These are phyloP conservation scores for Gibbula magus DNA, from an alignment of 2,888 invertebrate species.

Conservation along the genomic window DNA sequence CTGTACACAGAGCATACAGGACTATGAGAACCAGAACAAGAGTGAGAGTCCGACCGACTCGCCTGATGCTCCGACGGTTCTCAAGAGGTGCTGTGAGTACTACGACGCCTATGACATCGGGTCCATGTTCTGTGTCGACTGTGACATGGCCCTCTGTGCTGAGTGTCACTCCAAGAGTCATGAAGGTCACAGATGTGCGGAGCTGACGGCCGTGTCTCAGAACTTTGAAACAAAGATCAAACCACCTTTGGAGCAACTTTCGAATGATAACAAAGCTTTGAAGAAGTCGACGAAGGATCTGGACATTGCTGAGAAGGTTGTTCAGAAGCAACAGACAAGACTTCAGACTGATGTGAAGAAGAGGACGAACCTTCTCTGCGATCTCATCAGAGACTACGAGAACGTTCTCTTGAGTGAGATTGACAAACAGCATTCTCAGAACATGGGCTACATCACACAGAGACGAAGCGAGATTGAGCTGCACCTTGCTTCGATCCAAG, in stretches of 20 bases:
- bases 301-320: conserved; percentile 47
- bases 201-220: conserved; percentile 61
- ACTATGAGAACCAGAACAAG: conserved; percentile 42
- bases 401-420: conserved; percentile 58
- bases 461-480: conserved; percentile 50
- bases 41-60: conserved; percentile 39
- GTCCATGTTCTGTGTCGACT: conserved; percentile 64
- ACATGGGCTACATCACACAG: conserved; percentile 51
- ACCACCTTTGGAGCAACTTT: conserved; percentile 50
- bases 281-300: conserved; percentile 47
- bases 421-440: conserved; percentile 53
- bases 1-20: conserved; percentile 51
- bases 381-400: conserved; percentile 62
- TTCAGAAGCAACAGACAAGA: conserved; percentile 50
- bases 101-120: conserved; percentile 66
- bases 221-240: conserved; percentile 65
- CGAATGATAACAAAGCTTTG: conserved; percentile 49
- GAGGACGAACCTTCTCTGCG: conserved; percentile 55
- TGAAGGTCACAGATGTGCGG: conserved; percentile 62
- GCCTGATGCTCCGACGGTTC: conserved; percentile 35
- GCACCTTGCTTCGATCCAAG: conserved; percentile 60
- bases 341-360: conserved; percentile 50
- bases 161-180: conserved; percentile 60
- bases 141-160: conserved; percentile 60
- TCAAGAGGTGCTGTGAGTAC: conserved; percentile 57